These are phyloP conservation scores for Sarcophaga rosellei DNA, from an alignment of 2,888 invertebrate species.

Conservation along the genomic window DNA sequence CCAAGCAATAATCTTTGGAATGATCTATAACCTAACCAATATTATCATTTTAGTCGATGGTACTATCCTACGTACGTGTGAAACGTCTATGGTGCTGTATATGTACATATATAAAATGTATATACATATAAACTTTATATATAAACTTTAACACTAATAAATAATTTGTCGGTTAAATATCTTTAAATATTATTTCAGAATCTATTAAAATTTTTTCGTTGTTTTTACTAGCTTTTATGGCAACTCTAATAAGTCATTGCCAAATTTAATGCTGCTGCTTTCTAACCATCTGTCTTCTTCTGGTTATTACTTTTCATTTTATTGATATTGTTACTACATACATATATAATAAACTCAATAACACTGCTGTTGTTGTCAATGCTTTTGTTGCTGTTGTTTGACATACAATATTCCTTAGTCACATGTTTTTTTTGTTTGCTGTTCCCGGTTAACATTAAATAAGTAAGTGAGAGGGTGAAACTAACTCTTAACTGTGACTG, in stretches of 20 bases:
- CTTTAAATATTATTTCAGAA: too few relatives aligned
- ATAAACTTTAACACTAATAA: too few relatives aligned
- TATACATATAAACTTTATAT: too few relatives aligned
- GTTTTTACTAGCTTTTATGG: slow-evolving; percentile 20
- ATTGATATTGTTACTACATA: slow-evolving; percentile 10
- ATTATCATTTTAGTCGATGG: too few relatives aligned
- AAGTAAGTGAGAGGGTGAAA: slow-evolving; percentile 13
- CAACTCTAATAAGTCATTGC: not conserved
- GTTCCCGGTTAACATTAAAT: not conserved
- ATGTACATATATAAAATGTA: too few relatives aligned
- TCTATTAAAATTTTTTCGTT: not conserved
- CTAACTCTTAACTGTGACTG: not conserved
- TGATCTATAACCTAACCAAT: too few relatives aligned
- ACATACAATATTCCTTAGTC: not conserved
- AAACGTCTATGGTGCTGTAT: too few relatives aligned
- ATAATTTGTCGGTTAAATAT: too few relatives aligned
- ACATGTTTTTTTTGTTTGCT: not conserved
- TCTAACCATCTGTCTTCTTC: not conserved
- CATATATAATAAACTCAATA: slow-evolving; percentile 32
- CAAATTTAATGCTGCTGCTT: slow-evolving; percentile 27
- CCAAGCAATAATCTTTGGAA: too few relatives aligned
- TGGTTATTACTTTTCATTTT: slow-evolving; percentile 1
- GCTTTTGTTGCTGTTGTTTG: slow-evolving; percentile 13
- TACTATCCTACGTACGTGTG: too few relatives aligned
- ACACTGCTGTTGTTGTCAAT: slow-evolving; percentile 10